Percentiles rank a stretch among this genome's conserved stretches.
Conservation (phyloP, 2,888 invertebrate species). For the Oligia fasciuncula region DNA sequence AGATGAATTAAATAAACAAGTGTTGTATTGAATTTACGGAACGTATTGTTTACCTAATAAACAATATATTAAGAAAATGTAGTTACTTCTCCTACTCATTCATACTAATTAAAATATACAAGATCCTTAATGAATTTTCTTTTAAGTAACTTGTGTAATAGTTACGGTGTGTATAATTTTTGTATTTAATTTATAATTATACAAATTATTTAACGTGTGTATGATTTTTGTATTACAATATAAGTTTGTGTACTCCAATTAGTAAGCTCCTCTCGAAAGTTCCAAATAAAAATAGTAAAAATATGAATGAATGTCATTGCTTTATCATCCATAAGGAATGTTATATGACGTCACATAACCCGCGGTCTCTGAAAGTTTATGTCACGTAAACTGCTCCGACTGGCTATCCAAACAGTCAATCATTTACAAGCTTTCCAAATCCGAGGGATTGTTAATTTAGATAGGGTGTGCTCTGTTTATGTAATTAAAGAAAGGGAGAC, state of each 20-base stretch:
- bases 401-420: conserved; percentile 9
- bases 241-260: conserved; percentile 27
- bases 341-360: conserved; percentile 41
- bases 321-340: conserved; percentile 46
- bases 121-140: conserved; percentile 6
- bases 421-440: conserved; percentile 7
- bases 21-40: background rate
- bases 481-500: conserved; percentile 21
- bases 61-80: background rate
- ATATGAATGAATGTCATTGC: conserved; percentile 53
- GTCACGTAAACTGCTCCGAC: background rate
- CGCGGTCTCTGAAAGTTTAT: conserved; percentile 8
- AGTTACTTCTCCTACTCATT: conserved; percentile 4
- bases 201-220: conserved; percentile 33
- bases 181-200: conserved; percentile 37
- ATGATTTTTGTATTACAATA: conserved; percentile 32
- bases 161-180: conserved; percentile 43
- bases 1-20: background rate
- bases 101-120: conserved; percentile 17
- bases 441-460: conserved; percentile 27
- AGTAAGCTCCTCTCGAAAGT: conserved; percentile 37
- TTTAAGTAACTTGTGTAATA: conserved; percentile 20
- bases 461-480: conserved; percentile 51
- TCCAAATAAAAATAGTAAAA: conserved; percentile 45
- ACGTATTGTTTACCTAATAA: background rate